Evolutionary conservation across 1,140 invertebrate species (phyloP), one percentile per base, ranked within the genome.

Genomic region (Zaprionus tsacasi): DNA sequence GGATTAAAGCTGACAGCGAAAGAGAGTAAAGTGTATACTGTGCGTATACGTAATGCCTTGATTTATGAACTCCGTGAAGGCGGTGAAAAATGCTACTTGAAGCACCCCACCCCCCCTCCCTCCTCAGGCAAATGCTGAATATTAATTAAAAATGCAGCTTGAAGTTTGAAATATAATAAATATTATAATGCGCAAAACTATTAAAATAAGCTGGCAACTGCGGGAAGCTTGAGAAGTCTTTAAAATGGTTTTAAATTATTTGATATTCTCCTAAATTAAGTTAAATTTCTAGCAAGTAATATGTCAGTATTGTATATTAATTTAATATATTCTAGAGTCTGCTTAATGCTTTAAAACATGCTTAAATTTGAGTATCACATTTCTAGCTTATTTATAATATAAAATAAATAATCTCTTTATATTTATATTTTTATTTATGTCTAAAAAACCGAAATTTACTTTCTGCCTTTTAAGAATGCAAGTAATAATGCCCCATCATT

Each of bases 1-100:
- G 79, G 65, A 81, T 86, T 82, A 82, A 61, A 82, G 38, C 70
- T 66, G 75, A 82, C 82, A 87, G 85, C 70, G 60, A 66, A 69
- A 85, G 68, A 70, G 21, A 58, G 57, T 66, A 70, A 61, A 69
- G 57, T 59, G 59, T 55, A 35, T 52, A 75, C 56, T 74, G 48
- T 27, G 36, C 27, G 27, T 68, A 36, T 38, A 57, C 68, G 30
- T 73, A 78, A 71, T 67, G 61, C 71, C 67, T 65, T 86, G 82
- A 86, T 86, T 86, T 86, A 86, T 82, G 79, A 82, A 72, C 70
- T 65, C 11, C 8, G 38, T 5, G 10, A 43, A 38, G 40, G 7
- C 60, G 63, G 11, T 30, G 11, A 61, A 63, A 68, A 55, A 17
- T 54, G 33, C 36, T 68, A 33, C 68, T 35, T 12, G 6, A 35